A percentile compares a stretch with the other conserved stretches of the same genome.
These are phyloP conservation scores for Harpalus rubripes DNA, from an alignment of 2,888 invertebrate genomes.

Conservation along the genomic window DNA sequence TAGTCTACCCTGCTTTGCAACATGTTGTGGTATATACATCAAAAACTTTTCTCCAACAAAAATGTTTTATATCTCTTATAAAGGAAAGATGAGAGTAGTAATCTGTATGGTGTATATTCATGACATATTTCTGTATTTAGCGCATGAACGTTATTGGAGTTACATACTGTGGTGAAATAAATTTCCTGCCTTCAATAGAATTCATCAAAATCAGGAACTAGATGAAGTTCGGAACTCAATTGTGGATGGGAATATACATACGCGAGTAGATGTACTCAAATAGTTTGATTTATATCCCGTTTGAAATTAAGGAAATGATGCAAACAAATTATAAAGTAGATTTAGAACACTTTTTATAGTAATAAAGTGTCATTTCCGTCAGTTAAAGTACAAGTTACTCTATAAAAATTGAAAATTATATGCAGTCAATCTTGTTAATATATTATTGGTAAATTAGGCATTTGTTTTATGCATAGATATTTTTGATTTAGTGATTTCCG, in stretches of 20 bases:
- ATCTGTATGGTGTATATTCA: not conserved
- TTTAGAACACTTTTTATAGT: not conserved
- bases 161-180: conserved; percentile 4
- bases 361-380: too few species aligned
- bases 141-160: not conserved
- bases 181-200: conserved; percentile 31
- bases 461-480: too few species aligned
- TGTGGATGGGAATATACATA: not conserved
- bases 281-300: conserved; percentile 1
- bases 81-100: not conserved
- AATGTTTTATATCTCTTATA: not conserved
- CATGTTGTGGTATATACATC: not conserved
- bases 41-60: not conserved
- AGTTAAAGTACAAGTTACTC: too few species aligned
- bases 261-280: not conserved
- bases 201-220: conserved; percentile 25
- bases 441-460: too few species aligned
- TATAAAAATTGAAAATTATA: too few species aligned
- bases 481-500: too few species aligned
- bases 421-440: too few species aligned
- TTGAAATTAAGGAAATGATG: not conserved
- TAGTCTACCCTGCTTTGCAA: not conserved
- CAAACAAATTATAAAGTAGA: conserved; percentile 11
- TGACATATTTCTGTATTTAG: conserved; percentile 2
- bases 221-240: not conserved